Conservation (phyloP, 2,888 invertebrate species). For the Dynastes maya region DNA sequence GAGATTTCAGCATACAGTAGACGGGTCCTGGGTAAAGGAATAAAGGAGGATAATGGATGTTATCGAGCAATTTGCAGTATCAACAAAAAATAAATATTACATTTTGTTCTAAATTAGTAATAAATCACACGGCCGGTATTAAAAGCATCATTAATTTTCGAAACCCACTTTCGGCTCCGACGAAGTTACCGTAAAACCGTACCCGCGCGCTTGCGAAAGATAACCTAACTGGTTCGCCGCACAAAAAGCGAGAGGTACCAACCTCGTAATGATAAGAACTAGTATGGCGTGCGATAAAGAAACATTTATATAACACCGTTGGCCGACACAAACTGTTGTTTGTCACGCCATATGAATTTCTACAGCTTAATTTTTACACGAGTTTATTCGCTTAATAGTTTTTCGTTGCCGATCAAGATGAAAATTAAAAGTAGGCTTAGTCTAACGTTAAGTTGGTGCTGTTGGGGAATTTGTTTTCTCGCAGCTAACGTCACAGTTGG, state of each 20-base stretch:
- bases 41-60: background rate
- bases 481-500: background rate
- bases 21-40: background rate
- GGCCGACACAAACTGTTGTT: conserved; percentile 59
- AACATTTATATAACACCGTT: conserved; percentile 58
- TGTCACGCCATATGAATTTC: conserved; percentile 58
- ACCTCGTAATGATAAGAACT: conserved; percentile 21
- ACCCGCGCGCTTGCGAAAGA: conserved; percentile 16
- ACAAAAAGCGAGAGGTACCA: conserved; percentile 34
- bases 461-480: background rate
- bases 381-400: conserved; percentile 28
- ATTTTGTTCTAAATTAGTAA: conserved; percentile 4
- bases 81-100: conserved; percentile 1
- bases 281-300: conserved; percentile 52
- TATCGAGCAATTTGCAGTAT: background rate
- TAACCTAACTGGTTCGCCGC: conserved; percentile 4
- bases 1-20: background rate
- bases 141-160: conserved; percentile 29
- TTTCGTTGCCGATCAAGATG: conserved; percentile 27
- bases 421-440: conserved; percentile 6
- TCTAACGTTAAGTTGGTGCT: conserved; percentile 8
- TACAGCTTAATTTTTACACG: conserved; percentile 58
- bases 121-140: conserved; percentile 6
- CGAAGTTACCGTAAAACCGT: conserved; percentile 9
- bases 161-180: conserved; percentile 5